Conservation (phyloP, 2,888 invertebrate species). For the Cantharis rustica region DNA sequence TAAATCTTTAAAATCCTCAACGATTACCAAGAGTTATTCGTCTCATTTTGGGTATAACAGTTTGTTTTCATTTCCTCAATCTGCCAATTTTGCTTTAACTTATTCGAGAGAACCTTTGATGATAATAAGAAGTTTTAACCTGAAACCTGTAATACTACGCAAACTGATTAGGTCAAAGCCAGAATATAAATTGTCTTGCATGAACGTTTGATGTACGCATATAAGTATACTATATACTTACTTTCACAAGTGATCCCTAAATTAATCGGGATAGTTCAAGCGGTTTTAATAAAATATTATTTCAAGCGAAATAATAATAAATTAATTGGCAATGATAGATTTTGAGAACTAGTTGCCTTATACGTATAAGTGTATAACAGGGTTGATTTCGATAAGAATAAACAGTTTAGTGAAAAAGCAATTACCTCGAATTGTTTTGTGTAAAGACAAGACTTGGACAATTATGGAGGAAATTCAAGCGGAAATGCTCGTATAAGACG, state of each 20-base stretch:
- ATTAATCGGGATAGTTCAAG: no score
- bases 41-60: no score
- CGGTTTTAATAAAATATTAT: not conserved
- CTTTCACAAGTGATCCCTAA: not conserved
- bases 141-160: not conserved
- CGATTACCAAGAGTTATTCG: no score
- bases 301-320: not conserved
- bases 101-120: not conserved
- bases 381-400: not conserved
- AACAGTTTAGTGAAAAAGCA: conserved; percentile 10
- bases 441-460: conserved; percentile 30
- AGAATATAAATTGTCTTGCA: not conserved
- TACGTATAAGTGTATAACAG: not conserved
- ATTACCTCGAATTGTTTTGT: conserved; percentile 24
- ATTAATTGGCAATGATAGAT: not conserved
- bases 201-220: not conserved
- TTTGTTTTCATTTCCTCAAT: no score
- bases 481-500: conserved; percentile 31
- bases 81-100: not conserved
- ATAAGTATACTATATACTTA: no score
- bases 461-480: conserved; percentile 31
- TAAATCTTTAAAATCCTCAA: no score
- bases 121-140: not conserved
- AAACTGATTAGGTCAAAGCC: not conserved
- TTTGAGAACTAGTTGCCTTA: not conserved